Percentiles rank a stretch among this genome's conserved stretches.
Conservation (phyloP, 2,797 vertebrate genomes). For the Varecia variegata region DNA sequence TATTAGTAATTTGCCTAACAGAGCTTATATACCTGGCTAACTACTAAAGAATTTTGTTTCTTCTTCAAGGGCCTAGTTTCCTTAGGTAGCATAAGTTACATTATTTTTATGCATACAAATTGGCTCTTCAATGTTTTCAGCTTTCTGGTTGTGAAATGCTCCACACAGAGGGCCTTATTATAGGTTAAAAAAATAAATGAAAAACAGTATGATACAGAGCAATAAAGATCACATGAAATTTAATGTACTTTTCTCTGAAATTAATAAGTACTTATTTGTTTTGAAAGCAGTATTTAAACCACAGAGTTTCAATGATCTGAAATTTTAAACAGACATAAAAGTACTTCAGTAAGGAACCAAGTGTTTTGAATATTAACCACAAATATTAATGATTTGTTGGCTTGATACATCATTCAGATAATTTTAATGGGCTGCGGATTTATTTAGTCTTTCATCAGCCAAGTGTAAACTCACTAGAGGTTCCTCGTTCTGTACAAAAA, state of each 20-base stretch:
- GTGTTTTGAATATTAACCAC: slow-evolving; percentile 52
- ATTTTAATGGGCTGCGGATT: background rate
- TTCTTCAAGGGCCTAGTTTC: background rate
- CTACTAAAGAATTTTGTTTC: background rate
- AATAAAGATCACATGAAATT: background rate
- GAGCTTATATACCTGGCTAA: background rate
- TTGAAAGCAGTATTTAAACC: slow-evolving; percentile 17
- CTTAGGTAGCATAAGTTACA: background rate
- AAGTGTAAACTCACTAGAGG: background rate
- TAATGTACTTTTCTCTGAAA: background rate
- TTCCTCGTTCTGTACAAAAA: background rate
- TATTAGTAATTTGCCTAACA: background rate
- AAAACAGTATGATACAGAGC: background rate
- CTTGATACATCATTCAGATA: background rate
- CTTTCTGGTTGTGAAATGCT: background rate
- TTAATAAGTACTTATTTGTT: slow-evolving; percentile 44
- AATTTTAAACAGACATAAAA: background rate
- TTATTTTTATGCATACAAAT: background rate
- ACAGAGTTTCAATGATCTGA: slow-evolving; percentile 17
- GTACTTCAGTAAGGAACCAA: slow-evolving; percentile 8
- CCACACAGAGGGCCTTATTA: background rate
- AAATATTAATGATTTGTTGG: background rate
- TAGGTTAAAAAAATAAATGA: background rate
- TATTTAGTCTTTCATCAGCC: background rate
- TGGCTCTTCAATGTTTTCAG: background rate